Evolutionary conservation across 2,888 invertebrate species (phyloP), one percentile per base, ranked within the genome.

Genomic region (Chirona hameri): DNA sequence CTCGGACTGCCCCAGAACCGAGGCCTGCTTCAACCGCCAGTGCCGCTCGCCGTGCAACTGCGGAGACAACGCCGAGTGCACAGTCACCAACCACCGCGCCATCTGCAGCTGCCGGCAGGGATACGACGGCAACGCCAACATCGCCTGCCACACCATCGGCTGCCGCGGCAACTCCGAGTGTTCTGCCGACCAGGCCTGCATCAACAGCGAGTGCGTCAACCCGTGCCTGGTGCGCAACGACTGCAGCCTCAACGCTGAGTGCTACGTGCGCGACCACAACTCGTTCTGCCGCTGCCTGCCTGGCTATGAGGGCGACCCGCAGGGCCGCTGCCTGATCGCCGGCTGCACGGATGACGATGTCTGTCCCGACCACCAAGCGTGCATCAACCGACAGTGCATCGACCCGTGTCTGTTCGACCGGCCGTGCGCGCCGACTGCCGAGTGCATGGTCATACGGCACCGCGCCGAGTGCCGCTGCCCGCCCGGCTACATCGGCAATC

Each of bases 31-130:
- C 76, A 95, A 96, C 87, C 90, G 95, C 86, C 92, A 94, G 85
- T 97, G 97, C 87, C 91, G 94, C 85, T 93, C 94, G 86, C 95
- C 96, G 24, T 96, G 96, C 88, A 93, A 93, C 86, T 97, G 96
- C 87, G 96, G 96, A 82, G 91, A 84, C 81, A 93, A 96, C 86
- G 93, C 95, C 69, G 91, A 93, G 85, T 97, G 97, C 86, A 91
- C 92, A 85, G 92, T 96, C 12, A 92, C 92, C 84, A 93, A 95
- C 86, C 96, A 96, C 87, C 92, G 95, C 84, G 95, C 96, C 2
- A 92, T 94, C 65, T 97, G 97, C 88, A 93, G 94, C 5, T 97
- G 97, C 87, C 91, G 92, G 86, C 91, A 93, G 86, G 95, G 95
- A 57, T 95, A 91, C 87, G 94, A 95, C 87, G 97, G 97, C 80